These are phyloP conservation scores for Callopanchax toddi DNA, from an alignment of 2,113 vertebrate genomes.

Conservation along the genomic window DNA sequence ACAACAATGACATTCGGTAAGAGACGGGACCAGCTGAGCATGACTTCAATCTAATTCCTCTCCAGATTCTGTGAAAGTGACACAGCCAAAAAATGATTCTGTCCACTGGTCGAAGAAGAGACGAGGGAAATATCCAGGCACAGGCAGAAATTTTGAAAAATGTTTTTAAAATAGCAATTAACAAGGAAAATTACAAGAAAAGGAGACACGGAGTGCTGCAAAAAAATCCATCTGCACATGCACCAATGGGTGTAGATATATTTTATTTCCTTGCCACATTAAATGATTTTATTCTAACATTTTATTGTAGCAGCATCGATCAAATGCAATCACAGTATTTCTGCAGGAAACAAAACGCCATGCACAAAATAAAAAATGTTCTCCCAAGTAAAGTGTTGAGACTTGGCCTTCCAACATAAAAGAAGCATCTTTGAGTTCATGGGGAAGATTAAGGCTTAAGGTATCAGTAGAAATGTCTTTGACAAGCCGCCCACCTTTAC, in stretches of 20 bases:
- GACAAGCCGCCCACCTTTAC: conserved; percentile 22
- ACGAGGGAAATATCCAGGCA: conserved; percentile 26
- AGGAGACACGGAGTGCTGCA: not conserved
- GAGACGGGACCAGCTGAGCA: conserved; percentile 61
- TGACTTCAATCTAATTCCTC: conserved; percentile 72
- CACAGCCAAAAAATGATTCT: conserved; percentile 53
- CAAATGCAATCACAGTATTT: not conserved
- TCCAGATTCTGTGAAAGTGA: conserved; percentile 65
- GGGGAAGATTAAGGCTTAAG: conserved; percentile 24
- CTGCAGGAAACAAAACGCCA: conserved; percentile 11
- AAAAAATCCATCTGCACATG: conserved; percentile 17
- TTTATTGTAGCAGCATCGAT: not conserved
- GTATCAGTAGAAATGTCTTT: conserved; percentile 22
- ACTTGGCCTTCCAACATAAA: conserved; percentile 7
- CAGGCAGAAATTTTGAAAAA: no score
- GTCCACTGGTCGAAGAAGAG: conserved; percentile 43
- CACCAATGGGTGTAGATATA: conserved; percentile 14
- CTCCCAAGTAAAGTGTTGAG: conserved; percentile 6
- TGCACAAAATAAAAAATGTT: conserved; percentile 1
- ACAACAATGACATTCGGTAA: conserved; percentile 62
- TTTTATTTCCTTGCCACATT: conserved; percentile 16
- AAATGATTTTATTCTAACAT: conserved; percentile 25
- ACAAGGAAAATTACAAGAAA: conserved; percentile 1
- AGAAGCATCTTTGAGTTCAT: conserved; percentile 12
- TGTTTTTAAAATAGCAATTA: not conserved